A percentile compares a stretch with the other conserved stretches of the same genome.
phyloP scores from a whole-genome alignment of 2,113 vertebrate genomes.

The Spermophilus dauricus region DNA sequence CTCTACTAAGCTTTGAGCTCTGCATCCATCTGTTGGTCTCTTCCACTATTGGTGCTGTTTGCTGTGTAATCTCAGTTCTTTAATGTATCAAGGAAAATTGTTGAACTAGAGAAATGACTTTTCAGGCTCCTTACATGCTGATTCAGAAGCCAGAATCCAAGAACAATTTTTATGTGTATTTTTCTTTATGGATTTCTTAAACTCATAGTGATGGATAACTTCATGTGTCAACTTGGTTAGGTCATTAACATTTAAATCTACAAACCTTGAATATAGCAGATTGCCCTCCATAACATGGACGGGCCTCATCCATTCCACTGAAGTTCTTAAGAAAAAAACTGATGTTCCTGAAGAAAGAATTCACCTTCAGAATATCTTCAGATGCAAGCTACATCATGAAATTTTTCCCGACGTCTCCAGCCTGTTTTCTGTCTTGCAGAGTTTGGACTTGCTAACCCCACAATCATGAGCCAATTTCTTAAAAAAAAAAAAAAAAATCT shows the following conservation, averaged over 20 bases:
- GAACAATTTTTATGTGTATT: background rate
- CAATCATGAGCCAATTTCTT: background rate
- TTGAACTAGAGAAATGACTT: background rate
- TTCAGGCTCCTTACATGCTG: background rate
- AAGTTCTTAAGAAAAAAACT: background rate
- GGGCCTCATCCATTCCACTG: background rate
- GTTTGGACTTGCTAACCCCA: background rate
- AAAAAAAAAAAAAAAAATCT: background rate
- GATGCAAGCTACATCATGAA: background rate
- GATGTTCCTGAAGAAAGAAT: background rate
- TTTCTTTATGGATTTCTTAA: background rate
- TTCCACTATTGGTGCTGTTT: background rate
- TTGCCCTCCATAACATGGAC: background rate
- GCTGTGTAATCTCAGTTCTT: background rate
- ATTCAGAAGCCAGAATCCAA: background rate
- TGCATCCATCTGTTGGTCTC: background rate
- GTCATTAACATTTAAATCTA: background rate
- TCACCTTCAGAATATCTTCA: background rate
- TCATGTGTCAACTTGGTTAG: background rate
- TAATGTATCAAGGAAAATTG: background rate
- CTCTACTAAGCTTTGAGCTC: background rate
- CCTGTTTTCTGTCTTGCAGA: background rate
- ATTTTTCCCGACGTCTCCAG: background rate
- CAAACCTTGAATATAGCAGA: background rate
- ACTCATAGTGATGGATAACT: background rate